phyloP scores from a whole-genome alignment of 2,113 vertebrate species.

The Calonectris borealis region DNA sequence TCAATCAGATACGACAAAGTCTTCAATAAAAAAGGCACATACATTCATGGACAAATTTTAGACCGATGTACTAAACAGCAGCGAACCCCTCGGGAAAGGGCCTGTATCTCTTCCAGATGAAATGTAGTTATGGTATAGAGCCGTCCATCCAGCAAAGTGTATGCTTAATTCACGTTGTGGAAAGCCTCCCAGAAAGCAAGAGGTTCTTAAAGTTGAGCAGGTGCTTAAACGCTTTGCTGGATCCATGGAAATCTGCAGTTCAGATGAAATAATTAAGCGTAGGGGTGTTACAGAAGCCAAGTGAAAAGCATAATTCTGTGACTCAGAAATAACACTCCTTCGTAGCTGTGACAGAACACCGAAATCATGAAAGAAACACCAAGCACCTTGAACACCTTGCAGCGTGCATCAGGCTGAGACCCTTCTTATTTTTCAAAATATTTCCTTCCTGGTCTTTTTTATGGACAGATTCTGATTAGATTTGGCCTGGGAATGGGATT shows the following conservation, averaged over 20 bases:
- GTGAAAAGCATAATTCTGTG: conserved; percentile 49
- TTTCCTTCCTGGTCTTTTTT: neutral
- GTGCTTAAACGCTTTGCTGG: conserved; percentile 44
- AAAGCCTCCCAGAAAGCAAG: conserved; percentile 20
- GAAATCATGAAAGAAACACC: neutral
- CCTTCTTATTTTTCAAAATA: neutral
- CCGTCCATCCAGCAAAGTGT: neutral
- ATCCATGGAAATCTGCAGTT: conserved; percentile 34
- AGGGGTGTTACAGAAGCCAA: conserved; percentile 43
- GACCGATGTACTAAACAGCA: neutral
- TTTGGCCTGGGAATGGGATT: neutral
- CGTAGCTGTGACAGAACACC: neutral
- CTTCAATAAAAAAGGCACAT: neutral
- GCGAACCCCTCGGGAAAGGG: neutral
- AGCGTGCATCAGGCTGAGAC: neutral
- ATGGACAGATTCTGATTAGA: neutral
- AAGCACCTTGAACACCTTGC: neutral
- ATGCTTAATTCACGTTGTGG: neutral
- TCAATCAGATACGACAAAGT: neutral
- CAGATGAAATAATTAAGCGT: conserved; percentile 51
- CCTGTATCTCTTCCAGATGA: neutral
- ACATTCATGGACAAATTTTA: neutral
- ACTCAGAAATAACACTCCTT: conserved; percentile 49
- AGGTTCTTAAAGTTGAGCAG: conserved; percentile 40
- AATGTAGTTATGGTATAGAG: neutral